Evolutionary conservation across 2,888 invertebrate genomes (phyloP), one percentile per base, ranked within the genome.

Genomic region (Saturnia pavonia): DNA sequence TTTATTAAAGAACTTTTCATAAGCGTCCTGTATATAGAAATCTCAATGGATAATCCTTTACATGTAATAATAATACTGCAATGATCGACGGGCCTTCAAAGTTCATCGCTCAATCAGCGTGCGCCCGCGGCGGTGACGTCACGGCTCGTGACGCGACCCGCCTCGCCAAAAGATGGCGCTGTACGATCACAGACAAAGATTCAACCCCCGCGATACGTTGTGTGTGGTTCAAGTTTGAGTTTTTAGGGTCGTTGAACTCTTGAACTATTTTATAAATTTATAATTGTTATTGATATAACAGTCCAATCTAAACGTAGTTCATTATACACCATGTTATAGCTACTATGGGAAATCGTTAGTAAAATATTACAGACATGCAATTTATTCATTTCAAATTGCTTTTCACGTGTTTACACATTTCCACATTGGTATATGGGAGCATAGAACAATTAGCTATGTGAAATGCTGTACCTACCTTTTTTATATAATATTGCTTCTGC

Each of bases 51-150:
- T 92, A 87, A 93, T 91, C 91, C 91, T 78, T 79, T 77, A 80
- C 80, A 85, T 82, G 81, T 82, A 90, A 87, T 89, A 91, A 91
- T 91, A 92, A 90, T 87, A 85, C 81, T 76, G 83, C 85, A 86
- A 85, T 88, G 90, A 92, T 92, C 91, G 91, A 89, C 88, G 84
- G 80, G 82, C 80, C 82, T 82, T 82, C 88, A 88, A 87, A 87
- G 91, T 89, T 89, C 91, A 92, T 92, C 93, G 91, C 91, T 92
- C 92, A 92, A 91, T 92, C 92, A 88, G 86, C 78, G 82, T 77
- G 83, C 79, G 86, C 84, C 82, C 74, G 80, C 79, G 87, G 88
- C 86, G 78, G 72, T 91, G 89, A 91, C 90, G 89, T 92, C 91
- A 92, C 82, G 40, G 78, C 80, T 87, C 93, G 92, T 92, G 92